A percentile compares a stretch with the other conserved stretches of the same genome.
Evolutionary conservation across 2,888 invertebrate genomes (phyloP).

Genomic region (Pterobdella sp.): DNA sequence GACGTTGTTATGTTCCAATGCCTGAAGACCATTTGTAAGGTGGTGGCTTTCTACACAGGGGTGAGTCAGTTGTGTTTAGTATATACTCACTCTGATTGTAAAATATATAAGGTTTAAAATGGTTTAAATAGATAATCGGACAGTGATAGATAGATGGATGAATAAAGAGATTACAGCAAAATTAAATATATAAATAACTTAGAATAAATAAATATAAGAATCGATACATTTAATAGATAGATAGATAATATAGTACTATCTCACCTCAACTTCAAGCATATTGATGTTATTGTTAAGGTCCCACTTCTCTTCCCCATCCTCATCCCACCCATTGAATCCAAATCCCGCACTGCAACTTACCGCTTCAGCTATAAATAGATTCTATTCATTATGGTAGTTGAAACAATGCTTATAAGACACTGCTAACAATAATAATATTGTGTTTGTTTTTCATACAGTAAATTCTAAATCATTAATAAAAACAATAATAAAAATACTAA

Average conservation of each 20-base stretch:
- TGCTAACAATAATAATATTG: too few relatives aligned
- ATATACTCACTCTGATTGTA: neutral
- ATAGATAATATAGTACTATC: neutral
- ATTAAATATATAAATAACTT: neutral
- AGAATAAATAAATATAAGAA: neutral
- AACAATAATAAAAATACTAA: slow-evolving; percentile 7
- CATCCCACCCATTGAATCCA: slow-evolving; percentile 75
- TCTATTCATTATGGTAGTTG: slow-evolving; percentile 9
- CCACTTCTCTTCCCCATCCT: slow-evolving; percentile 70
- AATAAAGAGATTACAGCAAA: neutral
- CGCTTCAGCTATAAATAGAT: slow-evolving; percentile 64
- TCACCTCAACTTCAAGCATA: slow-evolving; percentile 76
- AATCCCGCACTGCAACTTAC: slow-evolving; percentile 89
- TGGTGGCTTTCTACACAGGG: slow-evolving; percentile 47
- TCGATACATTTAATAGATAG: neutral
- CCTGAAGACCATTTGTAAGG: slow-evolving; percentile 75
- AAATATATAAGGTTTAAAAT: neutral
- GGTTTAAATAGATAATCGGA: neutral
- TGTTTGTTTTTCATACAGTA: too few relatives aligned
- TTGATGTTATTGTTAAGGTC: slow-evolving; percentile 85
- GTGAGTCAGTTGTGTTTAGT: neutral
- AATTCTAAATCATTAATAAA: too few relatives aligned
- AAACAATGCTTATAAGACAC: neutral
- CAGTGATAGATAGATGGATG: neutral
- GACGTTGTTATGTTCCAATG: slow-evolving; percentile 93